Percentiles rank a stretch among this genome's conserved stretches.
These are phyloP conservation scores for Poecile atricapillus DNA, from an alignment of 2,113 vertebrate species.

Conservation along the genomic window DNA sequence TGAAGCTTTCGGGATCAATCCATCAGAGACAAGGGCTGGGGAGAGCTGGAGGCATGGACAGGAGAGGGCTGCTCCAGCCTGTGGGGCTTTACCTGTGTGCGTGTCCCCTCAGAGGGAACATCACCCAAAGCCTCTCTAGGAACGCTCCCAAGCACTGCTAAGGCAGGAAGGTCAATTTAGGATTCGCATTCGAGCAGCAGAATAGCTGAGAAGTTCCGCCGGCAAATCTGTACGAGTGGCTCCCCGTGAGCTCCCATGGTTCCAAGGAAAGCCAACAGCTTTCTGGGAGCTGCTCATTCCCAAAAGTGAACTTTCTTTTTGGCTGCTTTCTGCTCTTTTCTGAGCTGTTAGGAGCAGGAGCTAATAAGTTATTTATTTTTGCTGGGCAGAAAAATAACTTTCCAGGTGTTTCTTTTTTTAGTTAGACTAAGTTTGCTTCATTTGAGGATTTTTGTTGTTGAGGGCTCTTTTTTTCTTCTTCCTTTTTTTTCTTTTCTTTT, in stretches of 20 bases:
- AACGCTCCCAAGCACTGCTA: neutral
- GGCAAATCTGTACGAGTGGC: conserved; percentile 30
- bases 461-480: neutral
- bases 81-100: neutral
- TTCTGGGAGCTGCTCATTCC: neutral
- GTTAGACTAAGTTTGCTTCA: conserved; percentile 60
- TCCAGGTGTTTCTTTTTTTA: conserved; percentile 66
- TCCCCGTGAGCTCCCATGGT: neutral
- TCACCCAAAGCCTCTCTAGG: neutral
- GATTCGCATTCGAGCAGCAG: neutral
- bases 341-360: neutral
- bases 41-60: neutral
- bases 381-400: conserved; percentile 63
- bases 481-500: neutral
- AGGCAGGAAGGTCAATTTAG: conserved; percentile 41
- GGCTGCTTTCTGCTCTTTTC: neutral
- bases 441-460: conserved; percentile 41
- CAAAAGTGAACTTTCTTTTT: neutral
- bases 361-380: conserved; percentile 59
- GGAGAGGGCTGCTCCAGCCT: neutral
- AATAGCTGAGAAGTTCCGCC: neutral
- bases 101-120: rapidly evolving
- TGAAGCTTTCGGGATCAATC: neutral
- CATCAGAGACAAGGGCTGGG: neutral
- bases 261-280: neutral